Evolutionary conservation across 2,888 invertebrate species (phyloP).

Genomic region (Melanophora roralis): DNA sequence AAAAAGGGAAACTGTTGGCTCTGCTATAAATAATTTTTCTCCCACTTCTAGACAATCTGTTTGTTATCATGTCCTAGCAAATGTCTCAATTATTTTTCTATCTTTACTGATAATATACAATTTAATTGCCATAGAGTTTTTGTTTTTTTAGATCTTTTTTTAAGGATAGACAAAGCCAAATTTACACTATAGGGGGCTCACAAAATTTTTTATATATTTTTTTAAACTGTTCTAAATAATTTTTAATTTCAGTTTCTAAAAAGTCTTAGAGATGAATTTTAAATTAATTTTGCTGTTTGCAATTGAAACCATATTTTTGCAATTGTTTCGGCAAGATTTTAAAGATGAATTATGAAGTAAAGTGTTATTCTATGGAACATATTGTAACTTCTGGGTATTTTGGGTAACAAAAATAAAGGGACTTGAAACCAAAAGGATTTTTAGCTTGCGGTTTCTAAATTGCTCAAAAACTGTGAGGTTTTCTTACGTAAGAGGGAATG

Average conservation of each 20-base stretch:
- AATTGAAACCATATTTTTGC: slow-evolving; percentile 16
- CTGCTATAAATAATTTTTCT: slow-evolving; percentile 13
- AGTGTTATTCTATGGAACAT: too few relatives aligned
- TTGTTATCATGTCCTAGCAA: slow-evolving; percentile 1
- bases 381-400: too few relatives aligned
- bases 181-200: slow-evolving; percentile 9
- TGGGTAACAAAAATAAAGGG: too few relatives aligned
- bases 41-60: background rate
- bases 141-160: slow-evolving; percentile 1
- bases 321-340: background rate
- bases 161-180: background rate
- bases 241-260: background rate
- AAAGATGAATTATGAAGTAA: too few relatives aligned
- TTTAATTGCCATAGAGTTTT: slow-evolving; percentile 27
- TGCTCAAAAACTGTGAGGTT: too few relatives aligned
- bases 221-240: too few relatives aligned
- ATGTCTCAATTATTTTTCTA: slow-evolving; percentile 48
- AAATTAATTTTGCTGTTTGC: slow-evolving; percentile 9
- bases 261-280: too few relatives aligned
- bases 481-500: too few relatives aligned
- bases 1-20: slow-evolving; percentile 16
- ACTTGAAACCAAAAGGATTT: too few relatives aligned
- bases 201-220: background rate
- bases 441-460: too few relatives aligned
- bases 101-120: slow-evolving; percentile 32